Evolutionary conservation across 92 coral and sea anemone genomes (phyloP).

Genomic region (Meandrina meandrites): DNA sequence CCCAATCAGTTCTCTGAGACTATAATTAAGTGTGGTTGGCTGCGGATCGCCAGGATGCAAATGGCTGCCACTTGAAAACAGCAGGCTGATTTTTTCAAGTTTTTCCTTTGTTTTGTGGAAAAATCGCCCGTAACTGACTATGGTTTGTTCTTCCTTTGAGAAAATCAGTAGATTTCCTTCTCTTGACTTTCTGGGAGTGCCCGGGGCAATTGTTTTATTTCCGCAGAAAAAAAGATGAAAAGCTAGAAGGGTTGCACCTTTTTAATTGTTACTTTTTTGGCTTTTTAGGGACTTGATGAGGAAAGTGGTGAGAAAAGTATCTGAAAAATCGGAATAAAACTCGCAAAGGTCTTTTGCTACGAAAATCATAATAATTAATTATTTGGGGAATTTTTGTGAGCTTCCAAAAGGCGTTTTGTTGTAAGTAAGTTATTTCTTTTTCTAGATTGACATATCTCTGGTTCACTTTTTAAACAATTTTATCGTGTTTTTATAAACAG

Average conservation of each 20-base stretch:
- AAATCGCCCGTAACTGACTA: no score
- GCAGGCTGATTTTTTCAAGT: no score
- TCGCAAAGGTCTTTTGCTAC: neutral
- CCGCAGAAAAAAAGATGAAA: neutral
- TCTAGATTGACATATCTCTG: neutral
- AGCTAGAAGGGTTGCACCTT: neutral
- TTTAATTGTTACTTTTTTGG: neutral
- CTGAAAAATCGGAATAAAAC: constrained; percentile 21
- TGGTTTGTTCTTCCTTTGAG: no score
- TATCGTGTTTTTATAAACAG: neutral
- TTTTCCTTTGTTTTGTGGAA: no score
- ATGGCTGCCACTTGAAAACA: no score
- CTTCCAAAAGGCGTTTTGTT: neutral
- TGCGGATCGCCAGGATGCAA: no score
- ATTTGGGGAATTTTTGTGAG: neutral
- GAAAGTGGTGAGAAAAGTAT: constrained; percentile 53
- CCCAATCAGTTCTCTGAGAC: no score
- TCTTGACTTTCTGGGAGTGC: no score
- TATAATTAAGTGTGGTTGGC: no score
- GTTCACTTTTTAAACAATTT: neutral
- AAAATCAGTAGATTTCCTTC: no score
- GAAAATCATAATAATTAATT: neutral
- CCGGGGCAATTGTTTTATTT: neutral
- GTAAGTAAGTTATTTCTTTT: neutral
- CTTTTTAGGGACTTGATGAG: constrained; percentile 72